Conservation (phyloP, 2,113 vertebrate species). For the Gulo gulo region DNA sequence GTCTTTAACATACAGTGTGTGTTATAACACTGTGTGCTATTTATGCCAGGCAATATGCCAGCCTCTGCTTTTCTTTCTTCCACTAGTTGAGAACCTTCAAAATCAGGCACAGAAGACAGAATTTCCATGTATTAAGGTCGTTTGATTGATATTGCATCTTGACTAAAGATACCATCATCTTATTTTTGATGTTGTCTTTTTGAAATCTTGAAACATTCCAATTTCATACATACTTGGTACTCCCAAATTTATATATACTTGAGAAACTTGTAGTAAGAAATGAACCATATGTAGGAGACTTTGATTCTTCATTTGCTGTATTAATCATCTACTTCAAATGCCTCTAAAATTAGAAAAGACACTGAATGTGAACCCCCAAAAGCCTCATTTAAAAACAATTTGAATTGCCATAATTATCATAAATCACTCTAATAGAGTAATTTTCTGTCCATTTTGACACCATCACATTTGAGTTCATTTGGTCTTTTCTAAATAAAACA, state of each 20-base stretch:
- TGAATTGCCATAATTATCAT: conserved; percentile 70
- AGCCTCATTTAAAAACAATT: conserved; percentile 76
- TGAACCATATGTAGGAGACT: conserved; percentile 3
- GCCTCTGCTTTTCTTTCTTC: background rate
- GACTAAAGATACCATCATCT: background rate
- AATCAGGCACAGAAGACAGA: background rate
- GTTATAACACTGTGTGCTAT: background rate
- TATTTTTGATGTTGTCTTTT: background rate
- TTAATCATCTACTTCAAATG: conserved; percentile 67
- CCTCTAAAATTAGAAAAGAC: conserved; percentile 75
- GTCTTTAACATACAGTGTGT: background rate
- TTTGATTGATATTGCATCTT: background rate
- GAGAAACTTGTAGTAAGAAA: conserved; percentile 22
- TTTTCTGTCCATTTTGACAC: conserved; percentile 77
- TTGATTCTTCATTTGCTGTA: conserved; percentile 50
- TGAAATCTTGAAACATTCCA: background rate
- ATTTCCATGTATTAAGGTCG: background rate
- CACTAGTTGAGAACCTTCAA: background rate
- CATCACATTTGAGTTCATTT: conserved; percentile 74
- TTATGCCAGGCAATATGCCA: background rate
- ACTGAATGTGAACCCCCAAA: conserved; percentile 49
- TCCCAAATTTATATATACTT: background rate
- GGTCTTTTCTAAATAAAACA: conserved; percentile 76
- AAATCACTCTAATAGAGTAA: conserved; percentile 78
- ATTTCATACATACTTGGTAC: background rate